Evolutionary conservation across 1,140 invertebrate genomes (phyloP).

Genomic region (Stenopsyche tienmushanensis): DNA sequence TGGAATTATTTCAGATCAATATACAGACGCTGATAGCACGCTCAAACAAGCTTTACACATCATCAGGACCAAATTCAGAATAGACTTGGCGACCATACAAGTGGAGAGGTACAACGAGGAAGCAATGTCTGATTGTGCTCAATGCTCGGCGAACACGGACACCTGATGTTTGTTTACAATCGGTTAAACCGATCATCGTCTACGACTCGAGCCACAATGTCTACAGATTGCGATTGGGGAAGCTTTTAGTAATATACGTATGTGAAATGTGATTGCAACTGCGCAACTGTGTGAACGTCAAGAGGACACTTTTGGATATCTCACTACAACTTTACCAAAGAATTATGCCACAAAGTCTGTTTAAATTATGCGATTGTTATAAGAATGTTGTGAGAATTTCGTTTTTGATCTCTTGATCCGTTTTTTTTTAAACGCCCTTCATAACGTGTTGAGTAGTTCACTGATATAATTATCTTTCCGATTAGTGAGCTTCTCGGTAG

Average conservation of each 20-base stretch:
- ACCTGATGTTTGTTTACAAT: constrained; percentile 42
- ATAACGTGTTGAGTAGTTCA: too few relatives aligned
- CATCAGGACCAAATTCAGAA: constrained; percentile 38
- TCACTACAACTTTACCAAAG: neutral
- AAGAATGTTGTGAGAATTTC: too few relatives aligned
- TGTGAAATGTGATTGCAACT: neutral
- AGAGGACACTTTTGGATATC: neutral
- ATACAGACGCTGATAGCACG: constrained; percentile 39
- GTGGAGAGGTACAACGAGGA: constrained; percentile 41
- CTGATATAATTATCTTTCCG: too few relatives aligned
- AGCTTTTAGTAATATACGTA: too few relatives aligned
- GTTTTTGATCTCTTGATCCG: too few relatives aligned
- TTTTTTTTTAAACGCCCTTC: too few relatives aligned
- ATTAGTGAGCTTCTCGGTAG: too few relatives aligned
- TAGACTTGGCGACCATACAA: constrained; percentile 39
- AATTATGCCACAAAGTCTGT: neutral
- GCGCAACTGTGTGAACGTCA: neutral
- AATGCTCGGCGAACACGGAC: constrained; percentile 36
- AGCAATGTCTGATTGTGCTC: constrained; percentile 34
- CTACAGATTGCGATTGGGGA: too few relatives aligned
- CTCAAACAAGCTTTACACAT: constrained; percentile 35
- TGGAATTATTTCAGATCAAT: constrained; percentile 31
- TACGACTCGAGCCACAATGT: too few relatives aligned
- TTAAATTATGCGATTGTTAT: neutral
- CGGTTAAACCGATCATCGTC: constrained; percentile 34